Percentiles rank a stretch among this genome's conserved stretches.
These are phyloP conservation scores for Hyalella azteca DNA, from an alignment of 2,888 invertebrate species.

Conservation along the genomic window DNA sequence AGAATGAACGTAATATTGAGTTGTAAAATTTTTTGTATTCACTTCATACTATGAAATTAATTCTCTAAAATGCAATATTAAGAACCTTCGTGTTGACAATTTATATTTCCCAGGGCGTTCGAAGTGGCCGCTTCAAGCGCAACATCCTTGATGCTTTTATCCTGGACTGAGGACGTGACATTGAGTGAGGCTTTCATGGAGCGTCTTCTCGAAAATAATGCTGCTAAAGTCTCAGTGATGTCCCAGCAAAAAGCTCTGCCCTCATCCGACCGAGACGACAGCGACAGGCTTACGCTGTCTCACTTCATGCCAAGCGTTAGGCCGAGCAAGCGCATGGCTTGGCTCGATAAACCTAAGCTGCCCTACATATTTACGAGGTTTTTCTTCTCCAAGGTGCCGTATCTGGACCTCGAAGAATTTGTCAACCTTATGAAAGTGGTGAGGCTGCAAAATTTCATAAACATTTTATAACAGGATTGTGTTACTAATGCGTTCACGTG, in stretches of 20 bases:
- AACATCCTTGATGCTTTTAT: not conserved
- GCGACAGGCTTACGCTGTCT: not conserved
- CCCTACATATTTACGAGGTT: not conserved
- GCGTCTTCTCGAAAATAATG: not conserved
- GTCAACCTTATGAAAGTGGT: not conserved
- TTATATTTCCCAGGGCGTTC: not conserved
- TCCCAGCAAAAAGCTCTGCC: not conserved
- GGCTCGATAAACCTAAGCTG: slow-evolving; percentile 12
- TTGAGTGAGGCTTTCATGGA: not conserved
- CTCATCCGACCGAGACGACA: not conserved
- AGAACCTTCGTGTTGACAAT: too few relatives aligned
- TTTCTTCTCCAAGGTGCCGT: not conserved
- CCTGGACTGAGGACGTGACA: not conserved
- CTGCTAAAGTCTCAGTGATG: not conserved
- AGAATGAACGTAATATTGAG: too few relatives aligned
- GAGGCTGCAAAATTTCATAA: too few relatives aligned
- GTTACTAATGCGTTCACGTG: too few relatives aligned
- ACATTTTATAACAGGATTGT: too few relatives aligned
- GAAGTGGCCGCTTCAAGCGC: not conserved
- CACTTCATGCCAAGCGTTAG: not conserved
- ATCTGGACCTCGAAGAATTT: not conserved
- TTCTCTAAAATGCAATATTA: too few relatives aligned
- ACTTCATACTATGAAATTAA: too few relatives aligned
- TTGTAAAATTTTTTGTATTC: too few relatives aligned
- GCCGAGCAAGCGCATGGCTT: not conserved